Percentiles rank a stretch among this genome's conserved stretches.
phyloP scores from a whole-genome alignment of 2,888 invertebrate genomes.

The Philereme transversata region DNA sequence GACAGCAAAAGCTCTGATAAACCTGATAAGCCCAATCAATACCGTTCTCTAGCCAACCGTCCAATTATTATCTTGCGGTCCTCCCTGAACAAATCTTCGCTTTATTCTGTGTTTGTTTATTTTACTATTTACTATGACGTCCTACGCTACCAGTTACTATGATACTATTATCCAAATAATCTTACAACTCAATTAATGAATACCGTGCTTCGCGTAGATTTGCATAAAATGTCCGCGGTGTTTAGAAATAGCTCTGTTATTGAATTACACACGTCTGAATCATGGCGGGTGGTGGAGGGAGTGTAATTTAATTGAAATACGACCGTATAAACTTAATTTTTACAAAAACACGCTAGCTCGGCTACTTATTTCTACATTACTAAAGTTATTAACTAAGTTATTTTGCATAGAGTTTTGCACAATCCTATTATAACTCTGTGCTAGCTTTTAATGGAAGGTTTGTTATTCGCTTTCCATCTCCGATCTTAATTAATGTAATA shows the following conservation, averaged over 20 bases:
- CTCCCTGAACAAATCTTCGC: slow-evolving; percentile 34
- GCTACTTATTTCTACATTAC: not conserved
- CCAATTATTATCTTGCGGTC: slow-evolving; percentile 38
- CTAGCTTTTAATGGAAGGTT: not conserved
- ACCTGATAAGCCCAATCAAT: slow-evolving; percentile 23
- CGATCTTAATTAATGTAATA: not conserved
- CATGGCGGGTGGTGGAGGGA: slow-evolving; percentile 39
- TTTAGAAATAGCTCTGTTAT: slow-evolving; percentile 48
- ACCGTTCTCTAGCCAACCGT: slow-evolving; percentile 23
- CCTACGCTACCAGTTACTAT: not conserved
- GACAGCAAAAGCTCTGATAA: slow-evolving; percentile 25
- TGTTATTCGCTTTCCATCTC: not conserved
- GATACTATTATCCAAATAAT: slow-evolving; percentile 32
- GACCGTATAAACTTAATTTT: slow-evolving; percentile 6
- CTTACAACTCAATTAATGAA: slow-evolving; percentile 50
- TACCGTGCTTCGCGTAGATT: slow-evolving; percentile 51
- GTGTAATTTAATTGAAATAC: slow-evolving; percentile 20
- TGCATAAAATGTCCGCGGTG: slow-evolving; percentile 52
- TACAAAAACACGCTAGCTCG: not conserved
- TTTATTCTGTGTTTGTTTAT: slow-evolving; percentile 42
- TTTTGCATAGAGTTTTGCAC: not conserved
- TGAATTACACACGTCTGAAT: slow-evolving; percentile 60
- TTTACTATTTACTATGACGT: slow-evolving; percentile 21
- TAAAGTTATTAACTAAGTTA: not conserved
- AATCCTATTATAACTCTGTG: not conserved